These are phyloP conservation scores for Hystrix cristata DNA, from an alignment of 2,113 vertebrate species.

Conservation along the genomic window DNA sequence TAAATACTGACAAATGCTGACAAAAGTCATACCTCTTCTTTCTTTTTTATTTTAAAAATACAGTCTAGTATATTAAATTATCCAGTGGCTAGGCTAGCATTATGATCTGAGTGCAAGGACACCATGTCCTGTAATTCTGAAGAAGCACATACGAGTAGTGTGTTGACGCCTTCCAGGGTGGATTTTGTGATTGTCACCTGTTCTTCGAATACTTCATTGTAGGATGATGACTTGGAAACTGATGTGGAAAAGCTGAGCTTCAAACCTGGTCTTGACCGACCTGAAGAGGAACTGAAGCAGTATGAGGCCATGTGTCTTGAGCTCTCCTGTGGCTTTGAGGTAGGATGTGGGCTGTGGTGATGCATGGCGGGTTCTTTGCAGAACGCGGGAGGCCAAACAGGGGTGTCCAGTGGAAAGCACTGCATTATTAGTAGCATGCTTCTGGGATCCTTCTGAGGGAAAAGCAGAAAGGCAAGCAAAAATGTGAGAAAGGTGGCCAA, in stretches of 20 bases:
- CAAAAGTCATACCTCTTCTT: background rate
- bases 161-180: background rate
- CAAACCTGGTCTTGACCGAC: constrained; percentile 88
- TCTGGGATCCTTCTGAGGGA: background rate
- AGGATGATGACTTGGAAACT: constrained; percentile 96
- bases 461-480: background rate
- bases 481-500: background rate
- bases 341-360: constrained; percentile 54
- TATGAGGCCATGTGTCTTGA: constrained; percentile 92
- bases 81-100: background rate
- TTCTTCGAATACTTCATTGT: constrained; percentile 57
- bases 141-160: background rate
- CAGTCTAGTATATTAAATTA: background rate
- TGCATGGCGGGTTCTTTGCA: background rate
- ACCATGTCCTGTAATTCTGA: background rate
- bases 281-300: constrained; percentile 90
- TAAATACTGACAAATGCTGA: background rate
- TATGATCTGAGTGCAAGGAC: background rate
- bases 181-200: accelerated
- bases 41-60: constrained; percentile 17
- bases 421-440: background rate
- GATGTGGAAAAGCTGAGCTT: constrained; percentile 90
- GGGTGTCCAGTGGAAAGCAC: background rate
- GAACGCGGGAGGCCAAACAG: background rate
- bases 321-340: constrained; percentile 91